These are phyloP conservation scores for Eilema sororculum DNA, from an alignment of 2,888 invertebrate genomes.

Conservation along the genomic window DNA sequence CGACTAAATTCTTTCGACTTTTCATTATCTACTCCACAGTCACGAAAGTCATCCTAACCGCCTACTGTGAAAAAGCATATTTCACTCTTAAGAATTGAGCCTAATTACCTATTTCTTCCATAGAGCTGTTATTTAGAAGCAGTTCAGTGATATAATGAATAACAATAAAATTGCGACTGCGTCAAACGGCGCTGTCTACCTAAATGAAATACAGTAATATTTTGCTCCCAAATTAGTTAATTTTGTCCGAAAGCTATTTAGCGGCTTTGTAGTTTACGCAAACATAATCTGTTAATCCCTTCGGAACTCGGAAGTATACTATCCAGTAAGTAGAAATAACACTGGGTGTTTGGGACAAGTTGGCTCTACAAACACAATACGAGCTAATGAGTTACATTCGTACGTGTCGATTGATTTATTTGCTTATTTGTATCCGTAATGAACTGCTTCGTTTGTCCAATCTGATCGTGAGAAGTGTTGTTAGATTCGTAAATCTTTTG, in stretches of 20 bases:
- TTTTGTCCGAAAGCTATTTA: slow-evolving; percentile 39
- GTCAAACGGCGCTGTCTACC: background rate
- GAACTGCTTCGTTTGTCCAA: slow-evolving; percentile 1
- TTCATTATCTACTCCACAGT: too few species aligned
- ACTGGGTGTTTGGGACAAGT: slow-evolving; percentile 20
- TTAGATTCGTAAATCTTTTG: background rate
- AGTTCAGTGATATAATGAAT: background rate
- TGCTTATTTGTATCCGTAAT: slow-evolving; percentile 30
- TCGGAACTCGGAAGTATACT: slow-evolving; percentile 33
- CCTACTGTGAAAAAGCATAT: too few species aligned
- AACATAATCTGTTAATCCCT: slow-evolving; percentile 60
- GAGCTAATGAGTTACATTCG: slow-evolving; percentile 10
- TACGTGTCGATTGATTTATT: slow-evolving; percentile 41
- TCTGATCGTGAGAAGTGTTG: background rate
- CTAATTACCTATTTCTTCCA: too few species aligned
- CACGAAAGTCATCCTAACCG: too few species aligned
- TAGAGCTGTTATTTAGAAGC: background rate
- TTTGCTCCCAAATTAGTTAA: slow-evolving; percentile 10
- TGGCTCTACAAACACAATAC: background rate
- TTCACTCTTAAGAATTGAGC: too few species aligned
- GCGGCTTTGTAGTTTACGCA: slow-evolving; percentile 50
- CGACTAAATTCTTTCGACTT: too few species aligned
- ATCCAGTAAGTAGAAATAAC: slow-evolving; percentile 28
- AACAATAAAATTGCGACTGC: background rate
- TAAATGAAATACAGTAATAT: background rate